phyloP scores from a whole-genome alignment of 35 echinoderm and acorn worm genomes.

The Ophioderma brevispina region DNA sequence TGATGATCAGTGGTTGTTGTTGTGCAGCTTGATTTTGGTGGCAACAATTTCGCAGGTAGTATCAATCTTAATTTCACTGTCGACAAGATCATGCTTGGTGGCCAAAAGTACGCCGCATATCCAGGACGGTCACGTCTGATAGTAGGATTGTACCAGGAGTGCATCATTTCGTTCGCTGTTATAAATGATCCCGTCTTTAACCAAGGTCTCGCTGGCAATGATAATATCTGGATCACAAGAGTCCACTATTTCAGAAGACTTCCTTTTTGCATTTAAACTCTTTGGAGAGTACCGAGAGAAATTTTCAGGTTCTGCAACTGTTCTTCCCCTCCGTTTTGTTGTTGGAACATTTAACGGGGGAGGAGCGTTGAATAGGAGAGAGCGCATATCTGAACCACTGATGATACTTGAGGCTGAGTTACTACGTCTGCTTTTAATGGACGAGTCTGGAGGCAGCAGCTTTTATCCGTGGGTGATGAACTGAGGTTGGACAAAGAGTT shows the following conservation, averaged over 20 bases:
- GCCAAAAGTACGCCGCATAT: conserved; percentile 26
- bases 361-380: not conserved
- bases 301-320: conserved; percentile 11
- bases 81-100: not conserved
- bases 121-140: not conserved
- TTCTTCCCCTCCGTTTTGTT: conserved; percentile 29
- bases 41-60: not conserved
- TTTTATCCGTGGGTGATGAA: not conserved
- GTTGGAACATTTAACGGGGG: not conserved
- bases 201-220: conserved; percentile 37
- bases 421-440: no score
- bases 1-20: conserved; percentile 35
- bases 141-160: conserved; percentile 1
- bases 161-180: conserved; percentile 14
- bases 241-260: not conserved
- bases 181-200: not conserved
- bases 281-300: conserved; percentile 34
- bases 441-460: not conserved
- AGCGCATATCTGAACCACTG: not conserved
- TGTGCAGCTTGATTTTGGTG: conserved; percentile 28
- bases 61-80: not conserved
- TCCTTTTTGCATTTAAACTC: conserved; percentile 17
- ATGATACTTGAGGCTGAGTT: no score
- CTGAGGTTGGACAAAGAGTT: not conserved
- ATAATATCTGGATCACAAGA: conserved; percentile 33